phyloP scores from a whole-genome alignment of 2,113 vertebrate species.

The Tragulus kanchil region DNA sequence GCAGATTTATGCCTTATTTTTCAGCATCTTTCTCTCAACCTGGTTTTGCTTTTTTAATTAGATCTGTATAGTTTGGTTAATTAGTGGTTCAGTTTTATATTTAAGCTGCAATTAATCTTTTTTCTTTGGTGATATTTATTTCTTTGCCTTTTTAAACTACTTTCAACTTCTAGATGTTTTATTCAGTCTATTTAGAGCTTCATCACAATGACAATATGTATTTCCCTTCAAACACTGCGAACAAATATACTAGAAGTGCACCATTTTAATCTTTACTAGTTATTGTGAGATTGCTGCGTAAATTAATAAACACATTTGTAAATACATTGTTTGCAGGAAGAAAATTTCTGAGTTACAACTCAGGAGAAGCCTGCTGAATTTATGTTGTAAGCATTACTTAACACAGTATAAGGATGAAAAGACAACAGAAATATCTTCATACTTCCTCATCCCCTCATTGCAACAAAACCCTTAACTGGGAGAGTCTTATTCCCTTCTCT shows the following conservation, averaged over 20 bases:
- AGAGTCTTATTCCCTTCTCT: conserved; percentile 54
- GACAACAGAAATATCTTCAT: conserved; percentile 73
- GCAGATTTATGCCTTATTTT: conserved; percentile 90
- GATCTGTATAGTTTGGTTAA: conserved; percentile 89
- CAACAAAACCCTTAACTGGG: conserved; percentile 74
- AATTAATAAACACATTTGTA: conserved; percentile 89
- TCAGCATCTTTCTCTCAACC: conserved; percentile 87
- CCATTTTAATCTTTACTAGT: conserved; percentile 89
- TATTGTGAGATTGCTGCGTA: conserved; percentile 90
- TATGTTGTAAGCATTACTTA: conserved; percentile 78
- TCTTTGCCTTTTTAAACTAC: conserved; percentile 84
- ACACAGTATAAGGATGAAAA: conserved; percentile 82
- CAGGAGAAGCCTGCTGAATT: conserved; percentile 81
- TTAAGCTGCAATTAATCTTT: conserved; percentile 89
- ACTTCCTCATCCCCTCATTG: conserved; percentile 78
- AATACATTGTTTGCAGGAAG: conserved; percentile 90
- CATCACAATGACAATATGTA: conserved; percentile 84
- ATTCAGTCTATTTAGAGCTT: conserved; percentile 84
- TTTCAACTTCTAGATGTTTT: conserved; percentile 79
- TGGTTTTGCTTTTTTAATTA: conserved; percentile 88
- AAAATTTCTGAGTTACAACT: conserved; percentile 80
- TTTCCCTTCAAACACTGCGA: conserved; percentile 83
- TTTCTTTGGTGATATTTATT: conserved; percentile 94
- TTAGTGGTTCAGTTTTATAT: conserved; percentile 86
- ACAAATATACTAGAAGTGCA: conserved; percentile 86